Base-by-base conservation (phyloP, 2,113 vertebrate species). In the Anarrhichthys ocellatus region DNA sequence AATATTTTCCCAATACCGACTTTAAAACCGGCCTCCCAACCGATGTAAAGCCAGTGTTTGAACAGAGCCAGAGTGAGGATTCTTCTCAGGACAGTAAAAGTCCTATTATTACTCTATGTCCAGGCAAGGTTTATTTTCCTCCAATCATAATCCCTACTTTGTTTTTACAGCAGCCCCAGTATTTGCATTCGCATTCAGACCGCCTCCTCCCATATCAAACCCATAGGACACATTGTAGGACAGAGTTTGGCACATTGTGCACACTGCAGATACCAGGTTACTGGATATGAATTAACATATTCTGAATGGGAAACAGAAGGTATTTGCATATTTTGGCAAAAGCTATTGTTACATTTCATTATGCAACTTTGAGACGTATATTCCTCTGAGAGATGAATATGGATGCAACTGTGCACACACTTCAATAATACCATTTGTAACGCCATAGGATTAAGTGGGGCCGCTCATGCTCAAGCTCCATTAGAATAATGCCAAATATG, bases 401-500 rank as follows among this genome's bases (percentile, higher is more conserved):
- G 89, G 87, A 90, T 90, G 88, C 63, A 82, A 81, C 72, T 74
- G 46, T 81, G 84, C 46, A 54, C 87, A 81, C 78, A 86, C 78
- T 91, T 91, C 64, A 73, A 76, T 92, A 90, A 92, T 91, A 79
- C 56, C 77, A 91, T 93, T 93, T 83, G 90, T 90, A 87, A 93
- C 59, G 72, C 89, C 77, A 76, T 70, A 84, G 88, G 91, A 93
- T 94, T 91, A 93, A 86, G 83, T 58, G 44, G 64, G 76, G 82
- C 70, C 74, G 83, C 74, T 85, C 84, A 56, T 68, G 73, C 76
- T 86, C 32, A 59, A 84, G 61, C 67, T 52, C 74, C 70, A 29
- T 73, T 76, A 65, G 63, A 87, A 84, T 74, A 81, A 87, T 67
- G 46, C 56, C 64, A 83, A 80, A 84, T 88, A 86, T 72, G 75